These are phyloP conservation scores for Buathra laborator DNA, from an alignment of 2,888 invertebrate species.

Conservation along the genomic window DNA sequence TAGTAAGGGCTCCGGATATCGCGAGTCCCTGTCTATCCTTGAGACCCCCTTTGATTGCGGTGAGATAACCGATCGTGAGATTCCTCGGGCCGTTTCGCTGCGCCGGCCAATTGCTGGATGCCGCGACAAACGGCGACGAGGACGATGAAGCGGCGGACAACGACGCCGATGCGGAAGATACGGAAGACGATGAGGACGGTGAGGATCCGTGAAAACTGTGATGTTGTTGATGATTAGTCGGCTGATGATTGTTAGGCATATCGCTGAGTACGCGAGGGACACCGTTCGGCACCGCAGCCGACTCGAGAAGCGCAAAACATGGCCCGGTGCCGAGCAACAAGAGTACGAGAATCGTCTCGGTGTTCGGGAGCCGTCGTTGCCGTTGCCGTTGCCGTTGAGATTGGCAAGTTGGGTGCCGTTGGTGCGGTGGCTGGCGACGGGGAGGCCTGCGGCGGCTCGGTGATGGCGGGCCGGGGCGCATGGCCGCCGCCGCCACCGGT, in stretches of 20 bases:
- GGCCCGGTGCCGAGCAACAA: slow-evolving; percentile 87
- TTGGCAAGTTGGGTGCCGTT: slow-evolving; percentile 65
- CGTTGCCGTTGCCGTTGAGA: slow-evolving; percentile 70
- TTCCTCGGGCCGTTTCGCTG: slow-evolving; percentile 78
- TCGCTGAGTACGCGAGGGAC: slow-evolving; percentile 55
- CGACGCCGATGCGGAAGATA: slow-evolving; percentile 31
- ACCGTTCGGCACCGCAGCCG: slow-evolving; percentile 71
- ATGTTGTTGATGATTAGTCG: slow-evolving; percentile 38
- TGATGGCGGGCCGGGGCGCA: slow-evolving; percentile 87
- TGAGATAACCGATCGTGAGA: slow-evolving; percentile 94
- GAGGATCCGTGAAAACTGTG: slow-evolving; percentile 54
- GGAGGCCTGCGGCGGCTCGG: slow-evolving; percentile 85
- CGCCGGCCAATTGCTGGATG: slow-evolving; percentile 41
- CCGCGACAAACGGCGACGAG: slow-evolving; percentile 54
- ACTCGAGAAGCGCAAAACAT: slow-evolving; percentile 75
- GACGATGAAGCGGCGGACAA: slow-evolving; percentile 44
- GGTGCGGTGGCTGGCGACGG: slow-evolving; percentile 84
- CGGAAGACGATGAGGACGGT: slow-evolving; percentile 53
- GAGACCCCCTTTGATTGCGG: slow-evolving; percentile 92
- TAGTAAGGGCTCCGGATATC: slow-evolving; percentile 95
- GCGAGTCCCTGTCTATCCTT: slow-evolving; percentile 94
- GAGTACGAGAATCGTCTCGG: slow-evolving; percentile 87
- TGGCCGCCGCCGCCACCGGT: slow-evolving; percentile 87
- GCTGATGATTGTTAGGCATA: slow-evolving; percentile 54
- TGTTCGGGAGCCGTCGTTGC: slow-evolving; percentile 84